These are phyloP conservation scores for Tenrec ecaudatus DNA, from an alignment of 2,113 vertebrate species.

Conservation along the genomic window DNA sequence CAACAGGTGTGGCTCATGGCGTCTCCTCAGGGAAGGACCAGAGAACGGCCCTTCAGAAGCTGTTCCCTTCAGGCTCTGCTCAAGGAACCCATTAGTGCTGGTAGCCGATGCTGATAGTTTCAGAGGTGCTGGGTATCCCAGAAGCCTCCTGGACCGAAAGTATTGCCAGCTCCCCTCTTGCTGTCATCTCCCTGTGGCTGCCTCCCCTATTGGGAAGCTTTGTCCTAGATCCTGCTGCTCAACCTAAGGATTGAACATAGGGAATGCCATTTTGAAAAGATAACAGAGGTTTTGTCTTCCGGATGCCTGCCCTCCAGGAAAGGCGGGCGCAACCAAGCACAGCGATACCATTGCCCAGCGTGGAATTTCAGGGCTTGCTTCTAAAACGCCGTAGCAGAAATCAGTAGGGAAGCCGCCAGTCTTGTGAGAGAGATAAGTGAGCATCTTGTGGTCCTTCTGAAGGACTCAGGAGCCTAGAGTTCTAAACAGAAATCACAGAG, in stretches of 20 bases:
- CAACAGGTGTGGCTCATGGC: neutral
- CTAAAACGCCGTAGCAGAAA: neutral
- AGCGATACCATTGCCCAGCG: neutral
- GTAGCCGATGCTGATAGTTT: neutral
- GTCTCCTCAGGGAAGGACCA: neutral
- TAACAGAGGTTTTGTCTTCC: neutral
- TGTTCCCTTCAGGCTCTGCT: neutral
- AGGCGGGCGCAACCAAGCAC: neutral
- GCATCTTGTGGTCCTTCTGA: neutral
- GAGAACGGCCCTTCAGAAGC: neutral
- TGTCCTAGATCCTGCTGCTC: neutral
- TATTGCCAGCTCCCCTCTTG: neutral
- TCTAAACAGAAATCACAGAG: conserved; percentile 2
- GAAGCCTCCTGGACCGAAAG: neutral
- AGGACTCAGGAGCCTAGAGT: neutral
- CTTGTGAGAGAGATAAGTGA: neutral
- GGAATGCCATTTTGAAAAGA: neutral
- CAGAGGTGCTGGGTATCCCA: neutral
- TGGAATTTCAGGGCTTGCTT: neutral
- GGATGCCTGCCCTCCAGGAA: neutral
- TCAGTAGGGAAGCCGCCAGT: neutral
- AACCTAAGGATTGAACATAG: neutral
- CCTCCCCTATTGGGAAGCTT: neutral
- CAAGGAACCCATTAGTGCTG: neutral
- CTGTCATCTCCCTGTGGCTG: neutral